Conservation (phyloP, 2,797 vertebrate species). For the Pseudochaenichthys georgianus region DNA sequence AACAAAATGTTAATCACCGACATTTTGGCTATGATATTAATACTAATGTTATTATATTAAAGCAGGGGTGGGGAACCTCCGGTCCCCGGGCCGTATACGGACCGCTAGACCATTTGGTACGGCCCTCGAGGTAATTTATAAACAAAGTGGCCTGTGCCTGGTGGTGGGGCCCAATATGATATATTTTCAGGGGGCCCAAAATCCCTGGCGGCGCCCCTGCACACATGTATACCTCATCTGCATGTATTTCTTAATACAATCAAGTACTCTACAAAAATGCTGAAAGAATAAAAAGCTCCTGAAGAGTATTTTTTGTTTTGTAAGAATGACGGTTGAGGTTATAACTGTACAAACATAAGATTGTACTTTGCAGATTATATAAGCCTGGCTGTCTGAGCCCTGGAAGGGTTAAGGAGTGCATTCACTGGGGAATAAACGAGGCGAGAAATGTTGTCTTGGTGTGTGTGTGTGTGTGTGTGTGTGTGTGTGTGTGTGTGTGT, state of each 20-base stretch:
- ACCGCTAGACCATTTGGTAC: no score
- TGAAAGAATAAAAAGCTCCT: background rate
- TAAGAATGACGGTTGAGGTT: slow-evolving; percentile 29
- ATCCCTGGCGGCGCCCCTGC: no score
- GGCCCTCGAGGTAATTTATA: no score
- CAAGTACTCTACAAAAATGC: background rate
- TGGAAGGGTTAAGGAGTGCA: slow-evolving; percentile 51
- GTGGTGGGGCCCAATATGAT: no score
- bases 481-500: slow-evolving; percentile 12
- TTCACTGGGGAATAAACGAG: slow-evolving; percentile 45
- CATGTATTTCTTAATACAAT: background rate
- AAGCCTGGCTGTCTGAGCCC: slow-evolving; percentile 35
- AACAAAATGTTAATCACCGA: no score
- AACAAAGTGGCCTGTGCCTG: no score
- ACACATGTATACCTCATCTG: background rate
- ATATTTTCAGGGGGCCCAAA: no score
- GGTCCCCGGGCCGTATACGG: no score
- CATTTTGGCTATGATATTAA: no score
- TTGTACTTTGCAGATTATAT: slow-evolving; percentile 51
- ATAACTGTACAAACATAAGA: slow-evolving; percentile 45
- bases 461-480: background rate
- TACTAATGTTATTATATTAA: no score
- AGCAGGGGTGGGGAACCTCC: no score
- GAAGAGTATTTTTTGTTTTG: background rate
- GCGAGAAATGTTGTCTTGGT: slow-evolving; percentile 19